Conservation (phyloP, 2,797 vertebrate genomes). For the Falco cherrug region DNA sequence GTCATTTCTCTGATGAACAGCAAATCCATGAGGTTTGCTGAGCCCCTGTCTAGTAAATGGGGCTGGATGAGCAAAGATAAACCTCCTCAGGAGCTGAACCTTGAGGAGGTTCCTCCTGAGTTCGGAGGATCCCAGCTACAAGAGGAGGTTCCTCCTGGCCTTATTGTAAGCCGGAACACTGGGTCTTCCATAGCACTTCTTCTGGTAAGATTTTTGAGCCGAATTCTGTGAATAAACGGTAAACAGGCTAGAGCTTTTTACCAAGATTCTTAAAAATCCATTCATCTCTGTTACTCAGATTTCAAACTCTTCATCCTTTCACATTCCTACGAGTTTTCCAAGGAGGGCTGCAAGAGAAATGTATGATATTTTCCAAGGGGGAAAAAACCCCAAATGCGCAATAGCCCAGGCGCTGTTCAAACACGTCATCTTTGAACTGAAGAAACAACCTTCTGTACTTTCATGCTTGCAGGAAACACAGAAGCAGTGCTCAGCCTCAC, state of each 20-base stretch:
- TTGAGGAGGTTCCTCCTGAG: not conserved
- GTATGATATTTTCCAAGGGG: not conserved
- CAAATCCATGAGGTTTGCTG: not conserved
- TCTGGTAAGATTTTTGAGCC: not conserved
- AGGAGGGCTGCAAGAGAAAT: not conserved
- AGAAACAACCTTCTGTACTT: accelerated
- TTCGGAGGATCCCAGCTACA: not conserved
- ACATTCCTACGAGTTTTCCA: not conserved
- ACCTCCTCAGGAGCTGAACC: not conserved
- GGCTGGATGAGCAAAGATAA: not conserved
- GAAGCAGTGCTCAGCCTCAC: not conserved
- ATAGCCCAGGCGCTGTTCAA: not conserved
- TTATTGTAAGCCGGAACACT: not conserved
- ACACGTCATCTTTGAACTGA: accelerated
- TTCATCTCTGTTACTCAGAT: not conserved
- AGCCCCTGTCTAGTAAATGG: accelerated
- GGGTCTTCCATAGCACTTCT: not conserved
- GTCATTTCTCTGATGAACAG: not conserved
- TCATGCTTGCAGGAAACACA: accelerated
- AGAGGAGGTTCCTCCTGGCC: not conserved
- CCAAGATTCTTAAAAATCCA: not conserved
- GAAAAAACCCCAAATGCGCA: too few relatives aligned
- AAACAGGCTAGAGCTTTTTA: not conserved
- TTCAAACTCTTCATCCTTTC: not conserved
- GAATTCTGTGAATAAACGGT: not conserved